Conservation (phyloP, 2,888 invertebrate genomes). For the Ashinkailepas kermadecensis region DNA sequence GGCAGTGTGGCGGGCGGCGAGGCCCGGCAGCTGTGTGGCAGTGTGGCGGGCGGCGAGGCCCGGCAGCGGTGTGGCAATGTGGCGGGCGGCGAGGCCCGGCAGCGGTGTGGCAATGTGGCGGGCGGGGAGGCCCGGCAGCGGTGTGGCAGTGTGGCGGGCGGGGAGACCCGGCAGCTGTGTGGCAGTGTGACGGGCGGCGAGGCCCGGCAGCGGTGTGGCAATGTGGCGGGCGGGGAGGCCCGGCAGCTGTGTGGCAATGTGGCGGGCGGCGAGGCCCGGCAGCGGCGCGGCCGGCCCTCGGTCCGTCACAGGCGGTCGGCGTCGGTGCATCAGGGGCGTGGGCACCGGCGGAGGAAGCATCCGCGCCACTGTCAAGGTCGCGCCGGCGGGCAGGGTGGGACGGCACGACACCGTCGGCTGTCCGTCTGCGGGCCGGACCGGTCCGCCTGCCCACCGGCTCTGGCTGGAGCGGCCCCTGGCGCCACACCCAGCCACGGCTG, state of each 20-base stretch:
- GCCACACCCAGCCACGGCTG: no score
- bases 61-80: no score
- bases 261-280: not conserved
- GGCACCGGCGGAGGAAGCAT: not conserved
- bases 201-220: not conserved
- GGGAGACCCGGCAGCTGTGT: not conserved
- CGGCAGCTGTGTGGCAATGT: no score
- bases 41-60: no score
- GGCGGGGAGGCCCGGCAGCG: constrained; percentile 27
- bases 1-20: no score
- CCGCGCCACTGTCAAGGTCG: not conserved
- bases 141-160: constrained; percentile 30
- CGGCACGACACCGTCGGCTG: not conserved
- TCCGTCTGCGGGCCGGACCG: not conserved
- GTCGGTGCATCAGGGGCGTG: constrained; percentile 11
- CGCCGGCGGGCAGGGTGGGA: not conserved
- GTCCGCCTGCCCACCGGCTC: no score
- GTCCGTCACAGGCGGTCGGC: constrained; percentile 26
- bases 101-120: constrained; percentile 22
- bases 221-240: not conserved
- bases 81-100: no score
- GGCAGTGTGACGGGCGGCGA: no score
- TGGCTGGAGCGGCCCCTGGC: no score
- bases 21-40: no score
- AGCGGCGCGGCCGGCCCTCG: not conserved